These are phyloP conservation scores for Caenorhabditis doughertyi DNA, from an alignment of 2,888 invertebrate genomes.

Conservation along the genomic window DNA sequence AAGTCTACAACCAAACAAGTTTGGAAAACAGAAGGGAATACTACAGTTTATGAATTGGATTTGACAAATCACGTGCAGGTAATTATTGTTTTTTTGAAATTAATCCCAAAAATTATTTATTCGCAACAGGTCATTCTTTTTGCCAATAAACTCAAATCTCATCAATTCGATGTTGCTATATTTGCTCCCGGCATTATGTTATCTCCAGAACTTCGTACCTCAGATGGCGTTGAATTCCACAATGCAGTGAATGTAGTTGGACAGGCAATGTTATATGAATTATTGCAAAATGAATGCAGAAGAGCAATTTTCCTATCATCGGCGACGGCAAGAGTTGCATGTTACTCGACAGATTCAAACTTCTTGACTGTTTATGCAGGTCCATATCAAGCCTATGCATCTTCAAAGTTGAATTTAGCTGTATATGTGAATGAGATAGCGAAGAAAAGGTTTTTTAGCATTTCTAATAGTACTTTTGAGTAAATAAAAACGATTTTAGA, in stretches of 20 bases:
- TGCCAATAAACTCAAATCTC: conserved; percentile 34
- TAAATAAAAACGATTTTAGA: too few species aligned
- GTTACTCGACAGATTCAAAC: background rate
- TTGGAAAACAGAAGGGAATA: conserved; percentile 20
- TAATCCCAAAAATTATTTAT: background rate
- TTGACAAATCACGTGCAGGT: conserved; percentile 34
- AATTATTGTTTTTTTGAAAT: background rate
- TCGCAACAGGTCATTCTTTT: conserved; percentile 26
- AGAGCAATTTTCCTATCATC: conserved; percentile 51
- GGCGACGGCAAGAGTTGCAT: conserved; percentile 48
- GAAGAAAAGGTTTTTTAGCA: conserved; percentile 22
- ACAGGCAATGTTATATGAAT: conserved; percentile 53
- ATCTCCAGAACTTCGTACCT: conserved; percentile 25
- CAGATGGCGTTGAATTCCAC: conserved; percentile 61
- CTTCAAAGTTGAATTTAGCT: conserved; percentile 70
- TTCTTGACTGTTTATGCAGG: conserved; percentile 54
- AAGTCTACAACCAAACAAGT: background rate
- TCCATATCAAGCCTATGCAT: conserved; percentile 73
- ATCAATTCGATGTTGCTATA: conserved; percentile 59
- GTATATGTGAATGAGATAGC: conserved; percentile 66
- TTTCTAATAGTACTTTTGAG: too few species aligned
- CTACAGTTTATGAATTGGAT: conserved; percentile 32
- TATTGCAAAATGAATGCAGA: conserved; percentile 21
- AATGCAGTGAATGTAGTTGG: conserved; percentile 63
- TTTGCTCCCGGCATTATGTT: conserved; percentile 67